These are phyloP conservation scores for Chaetodon trifascialis DNA, from an alignment of 2,113 vertebrate genomes.

Conservation along the genomic window DNA sequence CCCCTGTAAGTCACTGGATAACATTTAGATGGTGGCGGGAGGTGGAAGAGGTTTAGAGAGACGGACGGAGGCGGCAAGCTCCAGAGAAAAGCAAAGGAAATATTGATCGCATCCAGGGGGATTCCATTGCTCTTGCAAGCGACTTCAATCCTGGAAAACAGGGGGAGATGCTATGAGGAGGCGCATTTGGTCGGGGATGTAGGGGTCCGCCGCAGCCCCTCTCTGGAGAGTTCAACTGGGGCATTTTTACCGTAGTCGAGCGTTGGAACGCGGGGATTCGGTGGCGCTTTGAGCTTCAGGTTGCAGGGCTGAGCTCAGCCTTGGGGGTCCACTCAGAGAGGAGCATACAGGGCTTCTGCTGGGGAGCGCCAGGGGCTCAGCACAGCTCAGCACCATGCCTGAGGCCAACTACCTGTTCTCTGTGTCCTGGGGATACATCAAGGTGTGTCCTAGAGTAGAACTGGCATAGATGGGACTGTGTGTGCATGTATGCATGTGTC, in stretches of 20 bases:
- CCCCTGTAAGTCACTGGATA: slow-evolving; percentile 41
- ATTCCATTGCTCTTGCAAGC: slow-evolving; percentile 67
- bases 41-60: slow-evolving; percentile 50
- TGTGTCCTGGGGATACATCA: slow-evolving; percentile 98
- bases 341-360: slow-evolving; percentile 83
- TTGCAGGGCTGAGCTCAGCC: slow-evolving; percentile 60
- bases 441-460: slow-evolving; percentile 88
- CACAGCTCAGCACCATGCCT: slow-evolving; percentile 91
- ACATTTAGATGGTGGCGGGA: slow-evolving; percentile 71
- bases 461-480: not conserved
- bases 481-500: slow-evolving; percentile 6
- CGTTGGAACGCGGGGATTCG: slow-evolving; percentile 1
- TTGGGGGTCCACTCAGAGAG: slow-evolving; percentile 81
- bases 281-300: slow-evolving; percentile 47
- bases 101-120: slow-evolving; percentile 55
- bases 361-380: slow-evolving; percentile 77
- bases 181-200: slow-evolving; percentile 45
- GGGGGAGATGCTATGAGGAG: slow-evolving; percentile 50
- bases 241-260: slow-evolving; percentile 34
- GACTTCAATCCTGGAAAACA: slow-evolving; percentile 38
- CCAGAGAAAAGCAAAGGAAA: slow-evolving; percentile 31
- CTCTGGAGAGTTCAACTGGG: slow-evolving; percentile 47
- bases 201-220: slow-evolving; percentile 62
- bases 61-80: slow-evolving; percentile 23
- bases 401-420: slow-evolving; percentile 96